Conservation (phyloP, 1,140 invertebrate species). For the Pachypsylla venusta region DNA sequence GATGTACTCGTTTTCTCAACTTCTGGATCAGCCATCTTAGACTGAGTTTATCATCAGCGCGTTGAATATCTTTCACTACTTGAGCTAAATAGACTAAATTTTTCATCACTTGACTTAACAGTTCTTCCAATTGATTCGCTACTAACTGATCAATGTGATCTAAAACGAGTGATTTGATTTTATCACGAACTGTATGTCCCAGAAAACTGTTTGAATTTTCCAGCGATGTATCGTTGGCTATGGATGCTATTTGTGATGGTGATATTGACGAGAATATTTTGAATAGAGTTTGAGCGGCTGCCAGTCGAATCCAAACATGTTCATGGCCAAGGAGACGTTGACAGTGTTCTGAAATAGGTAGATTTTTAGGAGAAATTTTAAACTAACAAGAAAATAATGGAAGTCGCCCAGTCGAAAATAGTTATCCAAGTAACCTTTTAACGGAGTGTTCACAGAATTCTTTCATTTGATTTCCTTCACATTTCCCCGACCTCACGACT, state of each 20-base stretch:
- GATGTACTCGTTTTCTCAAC: slow-evolving; percentile 49
- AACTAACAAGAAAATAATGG: too few relatives aligned
- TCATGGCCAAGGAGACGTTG: slow-evolving; percentile 40
- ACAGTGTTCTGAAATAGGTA: slow-evolving; percentile 33
- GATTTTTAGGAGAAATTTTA: too few relatives aligned
- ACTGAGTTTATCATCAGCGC: slow-evolving; percentile 29
- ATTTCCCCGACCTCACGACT: too few relatives aligned
- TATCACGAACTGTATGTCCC: slow-evolving; percentile 13
- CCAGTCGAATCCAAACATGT: slow-evolving; percentile 58
- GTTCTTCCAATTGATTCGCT: slow-evolving; percentile 30
- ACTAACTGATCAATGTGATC: slow-evolving; percentile 29
- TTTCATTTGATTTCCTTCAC: too few relatives aligned
- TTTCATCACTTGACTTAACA: slow-evolving; percentile 37
- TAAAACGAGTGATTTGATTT: slow-evolving; percentile 20
- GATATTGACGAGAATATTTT: slow-evolving; percentile 48
- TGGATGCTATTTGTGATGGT: slow-evolving; percentile 37
- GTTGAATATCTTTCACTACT: slow-evolving; percentile 30
- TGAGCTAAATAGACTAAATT: slow-evolving; percentile 53
- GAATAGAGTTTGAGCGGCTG: slow-evolving; percentile 54
- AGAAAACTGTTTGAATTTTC: slow-evolving; percentile 14
- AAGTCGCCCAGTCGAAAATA: too few relatives aligned
- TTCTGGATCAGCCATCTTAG: slow-evolving; percentile 51
- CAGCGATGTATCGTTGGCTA: neutral
- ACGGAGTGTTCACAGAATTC: too few relatives aligned
- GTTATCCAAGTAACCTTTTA: too few relatives aligned